Evolutionary conservation across 2,113 vertebrate genomes (phyloP).

Genomic region (Oncorhynchus mykiss): DNA sequence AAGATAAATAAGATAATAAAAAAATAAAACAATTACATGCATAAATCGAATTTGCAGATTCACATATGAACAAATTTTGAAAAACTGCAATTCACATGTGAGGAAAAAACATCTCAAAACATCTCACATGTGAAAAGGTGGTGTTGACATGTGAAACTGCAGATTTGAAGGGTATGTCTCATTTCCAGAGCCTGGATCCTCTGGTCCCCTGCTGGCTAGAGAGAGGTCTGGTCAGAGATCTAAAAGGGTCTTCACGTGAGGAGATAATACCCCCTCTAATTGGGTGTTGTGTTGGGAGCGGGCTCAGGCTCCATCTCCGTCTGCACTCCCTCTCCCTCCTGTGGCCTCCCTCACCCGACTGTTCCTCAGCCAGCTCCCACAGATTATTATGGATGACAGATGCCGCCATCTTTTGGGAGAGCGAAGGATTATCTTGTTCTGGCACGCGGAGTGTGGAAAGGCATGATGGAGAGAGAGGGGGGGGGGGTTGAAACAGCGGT

Average conservation of each 20-base stretch:
- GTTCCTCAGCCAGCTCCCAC: conserved; percentile 43
- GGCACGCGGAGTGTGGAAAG: conserved; percentile 34
- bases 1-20: too few species aligned
- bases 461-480: conserved; percentile 29
- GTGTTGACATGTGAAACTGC: background rate
- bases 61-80: too few species aligned
- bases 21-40: too few species aligned
- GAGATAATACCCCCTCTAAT: conserved; percentile 63
- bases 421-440: conserved; percentile 62
- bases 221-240: conserved; percentile 29
- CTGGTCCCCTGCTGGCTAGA: conserved; percentile 22
- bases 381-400: conserved; percentile 66
- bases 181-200: conserved; percentile 43
- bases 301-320: conserved; percentile 14
- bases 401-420: conserved; percentile 59
- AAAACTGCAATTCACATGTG: too few species aligned
- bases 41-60: too few species aligned
- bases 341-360: conserved; percentile 43
- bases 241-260: conserved; percentile 61
- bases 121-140: background rate
- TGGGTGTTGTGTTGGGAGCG: conserved; percentile 46
- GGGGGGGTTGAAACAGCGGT: background rate
- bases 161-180: conserved; percentile 29
- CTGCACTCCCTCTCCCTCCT: conserved; percentile 17
- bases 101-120: conserved; percentile 11